These are phyloP conservation scores for Pristionchus exspectatus DNA, from an alignment of 2,888 invertebrate species.

Conservation along the genomic window DNA sequence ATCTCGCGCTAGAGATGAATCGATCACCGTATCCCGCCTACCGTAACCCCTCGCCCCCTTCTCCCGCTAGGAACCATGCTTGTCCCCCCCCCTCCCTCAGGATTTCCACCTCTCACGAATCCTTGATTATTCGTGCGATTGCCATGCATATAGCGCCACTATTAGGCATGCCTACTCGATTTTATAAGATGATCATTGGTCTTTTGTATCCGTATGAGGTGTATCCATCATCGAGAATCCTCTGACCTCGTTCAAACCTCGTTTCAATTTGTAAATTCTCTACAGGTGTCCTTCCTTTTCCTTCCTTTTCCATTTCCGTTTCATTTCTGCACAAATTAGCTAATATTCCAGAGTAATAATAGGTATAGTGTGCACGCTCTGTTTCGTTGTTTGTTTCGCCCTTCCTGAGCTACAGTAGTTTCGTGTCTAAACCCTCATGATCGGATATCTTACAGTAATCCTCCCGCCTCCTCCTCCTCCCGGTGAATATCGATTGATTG, in stretches of 20 bases:
- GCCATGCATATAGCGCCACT: background rate
- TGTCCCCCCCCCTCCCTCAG: background rate
- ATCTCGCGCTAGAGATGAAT: constrained; percentile 18
- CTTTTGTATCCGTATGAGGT: constrained; percentile 11
- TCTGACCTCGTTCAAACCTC: constrained; percentile 7
- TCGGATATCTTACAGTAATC: constrained; percentile 7
- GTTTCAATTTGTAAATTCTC: background rate
- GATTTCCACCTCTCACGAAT: background rate
- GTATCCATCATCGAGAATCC: constrained; percentile 17
- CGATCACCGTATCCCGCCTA: constrained; percentile 31
- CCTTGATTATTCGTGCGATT: background rate
- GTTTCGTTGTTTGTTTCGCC: background rate
- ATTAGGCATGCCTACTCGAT: constrained; percentile 39
- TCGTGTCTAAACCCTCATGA: background rate
- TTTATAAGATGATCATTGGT: constrained; percentile 46
- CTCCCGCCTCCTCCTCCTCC: background rate
- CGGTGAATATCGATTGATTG: constrained; percentile 39
- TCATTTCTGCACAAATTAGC: background rate
- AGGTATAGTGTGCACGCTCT: background rate
- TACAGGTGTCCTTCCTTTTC: background rate
- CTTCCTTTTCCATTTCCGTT: constrained; percentile 3
- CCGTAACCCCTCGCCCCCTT: background rate
- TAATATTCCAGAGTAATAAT: constrained; percentile 31
- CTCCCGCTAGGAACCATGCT: constrained; percentile 34
- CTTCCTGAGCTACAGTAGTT: constrained; percentile 20